These are phyloP conservation scores for Kradibia gibbosae DNA, from an alignment of 1,140 invertebrate species.

Conservation along the genomic window DNA sequence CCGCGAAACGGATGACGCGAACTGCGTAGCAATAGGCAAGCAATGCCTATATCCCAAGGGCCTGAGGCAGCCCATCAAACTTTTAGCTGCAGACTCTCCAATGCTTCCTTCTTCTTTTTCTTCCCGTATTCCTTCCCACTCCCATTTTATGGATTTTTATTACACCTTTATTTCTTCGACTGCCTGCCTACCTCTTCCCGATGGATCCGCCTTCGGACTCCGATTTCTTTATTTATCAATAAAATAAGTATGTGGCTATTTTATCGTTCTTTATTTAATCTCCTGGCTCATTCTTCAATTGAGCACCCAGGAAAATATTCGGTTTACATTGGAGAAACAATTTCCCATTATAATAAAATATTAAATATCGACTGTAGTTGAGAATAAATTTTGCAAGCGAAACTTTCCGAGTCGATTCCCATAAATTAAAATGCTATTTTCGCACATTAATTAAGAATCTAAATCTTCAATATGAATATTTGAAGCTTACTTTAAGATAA, in stretches of 20 bases:
- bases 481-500: no score
- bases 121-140: conserved; percentile 52
- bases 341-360: not conserved
- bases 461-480: no score
- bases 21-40: conserved; percentile 66
- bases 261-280: conserved; percentile 48
- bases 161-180: conserved; percentile 43
- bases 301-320: not conserved
- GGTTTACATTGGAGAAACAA: not conserved
- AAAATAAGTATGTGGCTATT: conserved; percentile 25
- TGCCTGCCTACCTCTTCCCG: conserved; percentile 16
- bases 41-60: conserved; percentile 57
- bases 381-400: not conserved
- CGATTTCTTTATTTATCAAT: conserved; percentile 51
- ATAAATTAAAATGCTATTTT: no score
- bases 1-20: conserved; percentile 54
- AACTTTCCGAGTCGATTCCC: not conserved
- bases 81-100: conserved; percentile 70
- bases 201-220: not conserved
- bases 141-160: conserved; percentile 47
- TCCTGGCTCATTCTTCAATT: conserved; percentile 12
- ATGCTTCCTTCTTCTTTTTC: conserved; percentile 47
- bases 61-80: conserved; percentile 71
- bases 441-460: no score
- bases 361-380: not conserved